phyloP scores from a whole-genome alignment of 2,888 invertebrate genomes.

The Rhingia campestris region DNA sequence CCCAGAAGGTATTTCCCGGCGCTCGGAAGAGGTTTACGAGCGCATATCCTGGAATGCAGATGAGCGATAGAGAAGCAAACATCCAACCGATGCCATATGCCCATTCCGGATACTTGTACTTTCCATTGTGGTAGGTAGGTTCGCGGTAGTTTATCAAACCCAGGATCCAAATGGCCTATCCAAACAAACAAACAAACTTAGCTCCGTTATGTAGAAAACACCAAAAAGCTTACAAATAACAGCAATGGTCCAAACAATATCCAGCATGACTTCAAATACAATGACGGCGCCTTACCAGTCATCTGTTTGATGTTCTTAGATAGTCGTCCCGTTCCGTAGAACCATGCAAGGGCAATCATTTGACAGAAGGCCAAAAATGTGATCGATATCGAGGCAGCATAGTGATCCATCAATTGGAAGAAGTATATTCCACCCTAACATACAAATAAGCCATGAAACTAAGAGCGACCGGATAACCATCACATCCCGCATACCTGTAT shows the following conservation, averaged over 20 bases:
- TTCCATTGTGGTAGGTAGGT: conserved; percentile 91
- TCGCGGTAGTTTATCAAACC: conserved; percentile 94
- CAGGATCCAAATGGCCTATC: conserved; percentile 92
- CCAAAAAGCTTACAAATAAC: conserved; percentile 85
- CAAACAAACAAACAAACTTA: conserved; percentile 59
- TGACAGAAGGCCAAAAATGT: conserved; percentile 97
- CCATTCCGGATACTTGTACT: conserved; percentile 91
- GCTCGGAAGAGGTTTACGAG: conserved; percentile 88
- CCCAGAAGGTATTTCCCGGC: conserved; percentile 87
- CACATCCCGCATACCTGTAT: conserved; percentile 85
- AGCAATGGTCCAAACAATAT: conserved; percentile 90
- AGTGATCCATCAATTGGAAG: conserved; percentile 96
- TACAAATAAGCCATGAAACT: conserved; percentile 6
- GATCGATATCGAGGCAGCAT: conserved; percentile 95
- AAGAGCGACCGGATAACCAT: neutral
- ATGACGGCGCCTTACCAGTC: conserved; percentile 91
- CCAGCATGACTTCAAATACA: conserved; percentile 94
- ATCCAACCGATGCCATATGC: conserved; percentile 94
- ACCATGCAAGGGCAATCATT: conserved; percentile 95
- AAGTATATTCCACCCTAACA: conserved; percentile 93
- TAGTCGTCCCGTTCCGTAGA: conserved; percentile 92
- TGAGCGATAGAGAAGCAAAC: conserved; percentile 91
- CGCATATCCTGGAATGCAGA: conserved; percentile 93
- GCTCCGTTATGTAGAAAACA: neutral
- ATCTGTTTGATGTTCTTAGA: conserved; percentile 94